These are phyloP conservation scores for Ceramica pisi DNA, from an alignment of 2,888 invertebrate species.

Conservation along the genomic window DNA sequence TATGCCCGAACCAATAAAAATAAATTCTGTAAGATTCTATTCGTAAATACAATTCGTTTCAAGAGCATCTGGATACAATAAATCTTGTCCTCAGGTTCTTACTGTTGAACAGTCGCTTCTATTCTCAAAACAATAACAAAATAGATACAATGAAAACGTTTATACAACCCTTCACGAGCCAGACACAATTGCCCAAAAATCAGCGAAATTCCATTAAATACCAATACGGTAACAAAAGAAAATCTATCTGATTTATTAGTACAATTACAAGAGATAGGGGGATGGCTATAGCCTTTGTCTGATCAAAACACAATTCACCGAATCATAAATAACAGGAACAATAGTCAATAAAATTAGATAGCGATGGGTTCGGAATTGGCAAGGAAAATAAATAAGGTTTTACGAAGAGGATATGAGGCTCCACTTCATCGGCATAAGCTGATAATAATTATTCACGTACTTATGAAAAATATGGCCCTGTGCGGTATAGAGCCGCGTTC, in stretches of 20 bases:
- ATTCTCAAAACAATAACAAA: constrained; percentile 40
- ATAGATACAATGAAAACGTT: constrained; percentile 36
- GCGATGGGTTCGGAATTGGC: constrained; percentile 80
- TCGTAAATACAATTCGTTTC: constrained; percentile 35
- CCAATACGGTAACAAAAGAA: constrained; percentile 78
- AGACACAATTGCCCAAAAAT: constrained; percentile 53
- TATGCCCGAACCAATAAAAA: constrained; percentile 32
- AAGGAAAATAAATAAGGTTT: constrained; percentile 81
- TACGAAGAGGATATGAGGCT: constrained; percentile 75
- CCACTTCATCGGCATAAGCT: constrained; percentile 74
- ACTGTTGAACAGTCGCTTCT: constrained; percentile 40
- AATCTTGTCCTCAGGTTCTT: constrained; percentile 43
- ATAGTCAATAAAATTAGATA: constrained; percentile 88
- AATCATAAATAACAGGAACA: constrained; percentile 88
- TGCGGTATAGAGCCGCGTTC: constrained; percentile 28
- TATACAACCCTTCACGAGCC: constrained; percentile 38
- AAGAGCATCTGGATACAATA: constrained; percentile 48
- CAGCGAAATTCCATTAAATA: constrained; percentile 57
- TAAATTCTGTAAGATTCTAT: constrained; percentile 39
- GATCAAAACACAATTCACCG: constrained; percentile 86
- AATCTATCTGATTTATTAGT: constrained; percentile 85
- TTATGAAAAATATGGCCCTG: constrained; percentile 58
- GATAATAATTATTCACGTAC: constrained; percentile 73
- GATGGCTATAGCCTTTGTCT: constrained; percentile 82
- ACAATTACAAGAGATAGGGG: constrained; percentile 83